Percentiles rank a stretch among this genome's conserved stretches.
Conservation (phyloP, 2,113 vertebrate genomes). For the Cyprinus carpio region DNA sequence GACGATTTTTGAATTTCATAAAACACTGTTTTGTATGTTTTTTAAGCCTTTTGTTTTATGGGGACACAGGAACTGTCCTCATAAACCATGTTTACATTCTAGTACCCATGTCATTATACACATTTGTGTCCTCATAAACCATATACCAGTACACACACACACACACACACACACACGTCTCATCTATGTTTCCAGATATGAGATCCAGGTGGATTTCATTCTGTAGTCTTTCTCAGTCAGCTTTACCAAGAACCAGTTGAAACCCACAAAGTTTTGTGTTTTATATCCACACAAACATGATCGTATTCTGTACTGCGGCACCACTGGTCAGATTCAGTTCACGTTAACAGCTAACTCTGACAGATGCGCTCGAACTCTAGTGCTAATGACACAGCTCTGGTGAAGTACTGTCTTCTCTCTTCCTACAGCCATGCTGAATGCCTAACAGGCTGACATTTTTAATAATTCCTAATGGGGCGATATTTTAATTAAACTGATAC, state of each 20-base stretch:
- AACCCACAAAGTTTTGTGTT: conserved; percentile 5
- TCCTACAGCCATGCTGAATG: conserved; percentile 35
- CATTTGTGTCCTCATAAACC: too few species aligned
- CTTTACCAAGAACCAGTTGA: neutral
- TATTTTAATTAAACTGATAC: conserved; percentile 5
- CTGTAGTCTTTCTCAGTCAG: neutral
- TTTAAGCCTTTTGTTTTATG: too few species aligned
- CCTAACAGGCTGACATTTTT: conserved; percentile 54
- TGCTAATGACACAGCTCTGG: conserved; percentile 41
- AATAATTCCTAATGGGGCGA: conserved; percentile 57
- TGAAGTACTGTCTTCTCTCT: conserved; percentile 22
- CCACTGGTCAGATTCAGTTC: neutral
- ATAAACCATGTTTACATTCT: too few species aligned
- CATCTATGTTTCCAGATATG: neutral
- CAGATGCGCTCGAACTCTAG: neutral
- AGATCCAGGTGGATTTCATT: neutral
- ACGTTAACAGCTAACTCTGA: neutral
- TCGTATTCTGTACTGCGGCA: neutral
- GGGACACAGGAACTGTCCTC: too few species aligned
- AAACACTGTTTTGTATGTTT: too few species aligned
- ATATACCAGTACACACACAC: too few species aligned
- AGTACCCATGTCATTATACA: too few species aligned
- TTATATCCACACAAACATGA: conserved; percentile 6
- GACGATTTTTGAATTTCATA: too few species aligned
- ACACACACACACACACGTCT: too few species aligned